These are phyloP conservation scores for Ochropacha duplaris DNA, from an alignment of 2,888 invertebrate species.

Conservation along the genomic window DNA sequence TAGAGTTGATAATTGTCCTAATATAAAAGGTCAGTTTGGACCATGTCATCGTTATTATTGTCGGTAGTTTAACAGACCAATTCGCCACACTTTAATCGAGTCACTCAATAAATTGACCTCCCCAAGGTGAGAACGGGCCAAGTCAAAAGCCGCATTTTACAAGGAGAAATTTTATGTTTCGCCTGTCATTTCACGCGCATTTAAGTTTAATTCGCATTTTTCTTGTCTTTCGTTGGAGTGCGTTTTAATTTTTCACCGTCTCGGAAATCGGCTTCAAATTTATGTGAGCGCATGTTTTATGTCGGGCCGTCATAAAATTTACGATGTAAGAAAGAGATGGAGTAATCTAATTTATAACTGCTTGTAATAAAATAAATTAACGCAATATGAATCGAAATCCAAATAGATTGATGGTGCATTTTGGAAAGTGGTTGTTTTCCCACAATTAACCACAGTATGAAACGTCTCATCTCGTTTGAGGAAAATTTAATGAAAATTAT, in stretches of 20 bases:
- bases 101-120: conserved; percentile 63
- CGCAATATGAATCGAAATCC: neutral
- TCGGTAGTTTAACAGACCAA: conserved; percentile 70
- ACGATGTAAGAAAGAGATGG: conserved; percentile 30
- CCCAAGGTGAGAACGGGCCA: conserved; percentile 65
- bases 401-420: neutral
- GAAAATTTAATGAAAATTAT: neutral
- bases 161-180: conserved; percentile 72
- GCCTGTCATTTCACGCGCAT: conserved; percentile 77
- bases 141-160: conserved; percentile 64
- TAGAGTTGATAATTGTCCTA: conserved; percentile 36
- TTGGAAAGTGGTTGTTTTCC: neutral
- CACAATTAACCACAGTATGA: too few species aligned
- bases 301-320: conserved; percentile 56
- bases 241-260: conserved; percentile 57
- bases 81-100: conserved; percentile 76
- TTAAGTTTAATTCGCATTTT: conserved; percentile 73
- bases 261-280: conserved; percentile 55
- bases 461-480: too few species aligned
- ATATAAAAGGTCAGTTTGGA: conserved; percentile 22
- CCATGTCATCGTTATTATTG: conserved; percentile 25
- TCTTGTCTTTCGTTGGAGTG: conserved; percentile 56
- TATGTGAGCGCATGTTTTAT: conserved; percentile 57
- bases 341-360: neutral
- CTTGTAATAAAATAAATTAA: neutral